Evolutionary conservation across 1,140 invertebrate genomes (phyloP), one percentile per base, ranked within the genome.

Genomic region (Habropoda laboriosa): DNA sequence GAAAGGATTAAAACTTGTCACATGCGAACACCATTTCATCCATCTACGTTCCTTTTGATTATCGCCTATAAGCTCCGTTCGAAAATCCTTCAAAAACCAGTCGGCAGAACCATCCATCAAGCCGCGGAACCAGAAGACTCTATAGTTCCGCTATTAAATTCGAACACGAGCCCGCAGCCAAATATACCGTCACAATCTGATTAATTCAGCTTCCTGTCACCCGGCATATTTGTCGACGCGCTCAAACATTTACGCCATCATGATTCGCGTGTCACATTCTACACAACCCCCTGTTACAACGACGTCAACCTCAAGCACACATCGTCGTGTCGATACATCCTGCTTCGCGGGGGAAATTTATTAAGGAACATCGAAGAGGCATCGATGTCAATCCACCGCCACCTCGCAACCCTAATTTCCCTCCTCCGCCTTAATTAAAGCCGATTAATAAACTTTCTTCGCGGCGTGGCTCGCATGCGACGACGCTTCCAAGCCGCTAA

Each of bases 381-480:
- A 27, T 18, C 53, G 18, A 45, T 30, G 3, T 30, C 10, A 6
- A 40, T 7, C 7, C 7, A 32, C 1, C 53, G 8, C 18, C 16
- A 16, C 57, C n/a, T n/a, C n/a, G n/a, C n/a, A n/a, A n/a, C n/a
- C n/a, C 38, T 57, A 71, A 32, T 74, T 63, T n/a, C 32, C 3
- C 8, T 21, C 12, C 35, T 63, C 3, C 8, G 30, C 12, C 35
- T 63, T 63, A 63, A n/a, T 74, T 45, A 66, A 75, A 55, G 7
- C 5, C 35, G 47, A 66, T 74, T 74, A 74, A 64, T 42, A 42
- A 63, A 64, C 24, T 53, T 64, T 64, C 58, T 32, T 53, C 21
- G 0, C 10, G 24, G 32, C 24, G 13, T 49, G 16, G n/a, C n/a
- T 0, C n/a, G 16, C 16, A 12, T 0, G 24, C 40, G 32, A 24